These are phyloP conservation scores for Stictocephala bisonia DNA, from an alignment of 2,888 invertebrate species.

Conservation along the genomic window DNA sequence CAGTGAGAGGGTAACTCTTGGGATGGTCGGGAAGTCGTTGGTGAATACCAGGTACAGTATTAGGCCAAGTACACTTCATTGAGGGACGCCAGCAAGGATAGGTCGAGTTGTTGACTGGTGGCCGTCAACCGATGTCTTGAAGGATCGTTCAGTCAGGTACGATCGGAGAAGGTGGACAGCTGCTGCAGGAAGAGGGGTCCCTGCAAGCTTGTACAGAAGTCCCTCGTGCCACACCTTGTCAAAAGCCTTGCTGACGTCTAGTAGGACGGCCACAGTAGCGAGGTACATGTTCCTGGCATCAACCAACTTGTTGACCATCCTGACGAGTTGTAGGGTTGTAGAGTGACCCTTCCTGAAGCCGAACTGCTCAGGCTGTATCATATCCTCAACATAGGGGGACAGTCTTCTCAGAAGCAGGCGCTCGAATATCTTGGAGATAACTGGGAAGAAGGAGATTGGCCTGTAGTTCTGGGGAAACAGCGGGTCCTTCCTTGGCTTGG, in stretches of 20 bases:
- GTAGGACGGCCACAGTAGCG: background rate
- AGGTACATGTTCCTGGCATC: background rate
- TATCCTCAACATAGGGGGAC: background rate
- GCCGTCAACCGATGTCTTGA: background rate
- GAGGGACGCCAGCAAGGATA: background rate
- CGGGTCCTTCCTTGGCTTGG: background rate
- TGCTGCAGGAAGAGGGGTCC: background rate
- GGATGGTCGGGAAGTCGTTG: background rate
- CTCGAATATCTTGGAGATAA: slow-evolving; percentile 54
- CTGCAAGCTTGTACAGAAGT: background rate
- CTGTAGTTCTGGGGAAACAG: background rate
- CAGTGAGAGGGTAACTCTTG: background rate
- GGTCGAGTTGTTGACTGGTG: background rate
- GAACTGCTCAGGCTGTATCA: background rate
- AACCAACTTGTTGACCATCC: background rate
- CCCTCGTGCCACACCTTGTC: background rate
- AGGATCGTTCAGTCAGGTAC: background rate
- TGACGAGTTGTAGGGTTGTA: background rate
- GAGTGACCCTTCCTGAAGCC: background rate
- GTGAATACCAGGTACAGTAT: background rate
- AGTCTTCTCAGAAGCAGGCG: background rate
- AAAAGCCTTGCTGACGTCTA: background rate
- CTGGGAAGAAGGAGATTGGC: background rate
- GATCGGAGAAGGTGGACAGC: background rate
- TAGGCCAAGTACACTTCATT: background rate